These are phyloP conservation scores for Rhagologus leucostigma DNA, from an alignment of 2,113 vertebrate species.

Conservation along the genomic window DNA sequence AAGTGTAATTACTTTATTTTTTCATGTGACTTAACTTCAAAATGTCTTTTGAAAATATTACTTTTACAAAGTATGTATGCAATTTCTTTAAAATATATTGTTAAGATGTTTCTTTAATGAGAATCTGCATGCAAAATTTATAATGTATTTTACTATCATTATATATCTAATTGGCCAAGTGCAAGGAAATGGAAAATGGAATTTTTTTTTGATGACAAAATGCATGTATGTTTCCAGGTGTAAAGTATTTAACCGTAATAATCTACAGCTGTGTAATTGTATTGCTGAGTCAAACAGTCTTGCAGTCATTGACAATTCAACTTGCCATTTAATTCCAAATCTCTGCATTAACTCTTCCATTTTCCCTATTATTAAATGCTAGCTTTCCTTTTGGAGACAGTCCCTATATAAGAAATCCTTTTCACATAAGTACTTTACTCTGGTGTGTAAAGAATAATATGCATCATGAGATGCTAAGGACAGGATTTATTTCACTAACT, in stretches of 20 bases:
- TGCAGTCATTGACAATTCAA: neutral
- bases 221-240: neutral
- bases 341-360: neutral
- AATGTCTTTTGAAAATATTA: constrained; percentile 14
- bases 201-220: constrained; percentile 4
- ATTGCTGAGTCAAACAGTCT: neutral
- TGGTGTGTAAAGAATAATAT: neutral
- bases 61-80: neutral
- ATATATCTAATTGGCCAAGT: constrained; percentile 21
- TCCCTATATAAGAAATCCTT: neutral
- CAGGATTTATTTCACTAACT: neutral
- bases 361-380: neutral
- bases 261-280: neutral
- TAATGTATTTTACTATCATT: neutral
- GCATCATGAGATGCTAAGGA: neutral
- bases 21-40: neutral
- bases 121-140: neutral
- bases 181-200: constrained; percentile 21
- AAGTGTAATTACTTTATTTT: constrained; percentile 1
- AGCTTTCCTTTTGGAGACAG: neutral
- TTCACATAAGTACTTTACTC: neutral
- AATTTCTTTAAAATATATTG: constrained; percentile 21
- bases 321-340: constrained; percentile 1
- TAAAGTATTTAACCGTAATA: neutral
- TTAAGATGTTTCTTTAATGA: constrained; percentile 38